Base-by-base conservation (phyloP, 2,797 vertebrate species). In the Crocodylus rhombifer region DNA sequence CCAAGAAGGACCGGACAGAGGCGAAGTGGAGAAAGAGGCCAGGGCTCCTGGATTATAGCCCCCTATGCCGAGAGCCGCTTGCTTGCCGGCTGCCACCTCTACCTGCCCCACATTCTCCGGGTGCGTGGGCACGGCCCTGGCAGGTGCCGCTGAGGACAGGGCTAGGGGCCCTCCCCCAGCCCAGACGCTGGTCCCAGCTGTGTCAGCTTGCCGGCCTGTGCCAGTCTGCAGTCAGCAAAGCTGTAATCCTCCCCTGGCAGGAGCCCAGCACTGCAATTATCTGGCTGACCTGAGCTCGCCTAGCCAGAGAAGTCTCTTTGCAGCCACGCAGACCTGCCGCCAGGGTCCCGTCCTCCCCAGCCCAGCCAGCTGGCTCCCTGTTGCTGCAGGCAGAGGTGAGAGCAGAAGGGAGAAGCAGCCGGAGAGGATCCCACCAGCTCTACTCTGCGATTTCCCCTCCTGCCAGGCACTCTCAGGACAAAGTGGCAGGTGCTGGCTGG, bases 151-250 rank as follows among this genome's bases (percentile, higher is more conserved):
- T n/a, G 25, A 56, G 14, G 73, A 56, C 51, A 75, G 73, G 42
- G 7, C 42, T 15, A 9, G 4, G 51, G 42, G 26, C 26, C 51
- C 51, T n/a, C 18, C 42, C 51, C 42, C 25, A 9, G 14, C 51
- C 87, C 92, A 62, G 85, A 28, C 55, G 5, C 80, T 13, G 92
- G 21, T 89, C 30, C 33, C 87, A 86, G 95, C 95, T 82, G 92
- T 82, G 94, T 94, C 94, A 93, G 95, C 94, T 84, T 69, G 1
- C 17, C 30, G 88, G 91, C 23, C 74, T 2, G 86, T 93, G 96
- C 95, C 96, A 95, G 96, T 88, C 87, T 91, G 94, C 92, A 73
- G 76, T 93, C 95, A 94, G 94, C 96, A 96, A 18, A 95, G 95
- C 96, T 74, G 4, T 92, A 86, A 95, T 93, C 91, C 89, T 6